Evolutionary conservation across 2,113 vertebrate genomes (phyloP).

Genomic region (Stigmatopora nigra): DNA sequence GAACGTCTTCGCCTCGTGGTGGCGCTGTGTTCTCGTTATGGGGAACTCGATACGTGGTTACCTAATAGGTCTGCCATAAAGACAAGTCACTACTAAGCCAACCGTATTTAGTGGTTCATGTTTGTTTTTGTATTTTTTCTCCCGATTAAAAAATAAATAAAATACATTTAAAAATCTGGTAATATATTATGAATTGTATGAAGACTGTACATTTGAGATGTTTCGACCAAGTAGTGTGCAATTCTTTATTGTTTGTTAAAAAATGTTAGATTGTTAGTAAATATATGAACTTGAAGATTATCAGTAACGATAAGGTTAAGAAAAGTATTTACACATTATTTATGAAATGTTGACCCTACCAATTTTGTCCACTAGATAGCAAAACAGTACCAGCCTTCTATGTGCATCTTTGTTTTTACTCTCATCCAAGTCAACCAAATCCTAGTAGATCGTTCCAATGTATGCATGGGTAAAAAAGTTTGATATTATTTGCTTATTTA

Average conservation of each 20-base stretch:
- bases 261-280: not conserved
- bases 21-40: conserved; percentile 43
- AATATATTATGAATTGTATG: not conserved
- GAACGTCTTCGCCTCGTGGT: conserved; percentile 46
- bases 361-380: conserved; percentile 32
- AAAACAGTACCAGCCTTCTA: conserved; percentile 16
- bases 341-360: not conserved
- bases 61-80: conserved; percentile 22
- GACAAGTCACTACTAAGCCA: conserved; percentile 1
- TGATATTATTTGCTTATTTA: no score
- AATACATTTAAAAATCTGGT: no score
- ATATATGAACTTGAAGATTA: not conserved
- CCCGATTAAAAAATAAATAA: no score
- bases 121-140: not conserved
- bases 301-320: not conserved
- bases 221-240: not conserved
- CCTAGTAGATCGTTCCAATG: no score
- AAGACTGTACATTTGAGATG: not conserved
- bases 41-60: conserved; percentile 26
- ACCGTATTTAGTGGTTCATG: not conserved
- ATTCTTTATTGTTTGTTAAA: not conserved
- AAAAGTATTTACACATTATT: not conserved
- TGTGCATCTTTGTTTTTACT: not conserved
- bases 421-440: no score
- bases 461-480: no score